Conservation (phyloP, 2,113 vertebrate genomes). For the Upupa epops region DNA sequence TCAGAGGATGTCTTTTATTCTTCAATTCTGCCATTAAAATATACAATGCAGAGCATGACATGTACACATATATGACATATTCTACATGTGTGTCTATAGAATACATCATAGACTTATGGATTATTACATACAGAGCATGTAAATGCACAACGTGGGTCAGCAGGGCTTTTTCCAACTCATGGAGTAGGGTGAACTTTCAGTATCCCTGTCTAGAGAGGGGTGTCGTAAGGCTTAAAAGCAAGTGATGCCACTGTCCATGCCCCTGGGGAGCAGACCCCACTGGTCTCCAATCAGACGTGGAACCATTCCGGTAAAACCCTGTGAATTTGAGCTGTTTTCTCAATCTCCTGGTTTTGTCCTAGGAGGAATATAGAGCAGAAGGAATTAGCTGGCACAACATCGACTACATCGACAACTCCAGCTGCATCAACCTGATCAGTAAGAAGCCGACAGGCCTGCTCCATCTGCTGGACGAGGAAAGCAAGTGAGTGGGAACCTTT, state of each 20-base stretch:
- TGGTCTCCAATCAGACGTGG: background rate
- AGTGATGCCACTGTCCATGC: background rate
- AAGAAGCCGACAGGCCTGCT: conserved; percentile 97
- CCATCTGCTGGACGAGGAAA: conserved; percentile 97
- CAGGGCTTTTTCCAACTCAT: background rate
- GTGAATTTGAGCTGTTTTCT: background rate
- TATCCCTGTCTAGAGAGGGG: background rate
- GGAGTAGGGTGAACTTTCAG: background rate
- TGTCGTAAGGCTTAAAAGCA: background rate
- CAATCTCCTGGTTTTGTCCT: background rate
- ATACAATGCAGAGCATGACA: no score
- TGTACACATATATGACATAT: no score
- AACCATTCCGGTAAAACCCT: background rate
- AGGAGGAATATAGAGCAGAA: conserved; percentile 95
- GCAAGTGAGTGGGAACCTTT: conserved; percentile 88
- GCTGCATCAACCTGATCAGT: conserved; percentile 97
- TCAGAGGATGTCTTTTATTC: background rate
- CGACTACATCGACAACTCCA: conserved; percentile 95
- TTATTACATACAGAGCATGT: no score
- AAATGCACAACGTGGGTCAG: background rate
- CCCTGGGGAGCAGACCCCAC: no score
- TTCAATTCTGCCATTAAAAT: background rate
- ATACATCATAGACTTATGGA: no score
- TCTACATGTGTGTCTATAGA: no score
- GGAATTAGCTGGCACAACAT: conserved; percentile 98